Evolutionary conservation across 2,888 invertebrate genomes (phyloP).

Genomic region (Apocheima hispidaria): DNA sequence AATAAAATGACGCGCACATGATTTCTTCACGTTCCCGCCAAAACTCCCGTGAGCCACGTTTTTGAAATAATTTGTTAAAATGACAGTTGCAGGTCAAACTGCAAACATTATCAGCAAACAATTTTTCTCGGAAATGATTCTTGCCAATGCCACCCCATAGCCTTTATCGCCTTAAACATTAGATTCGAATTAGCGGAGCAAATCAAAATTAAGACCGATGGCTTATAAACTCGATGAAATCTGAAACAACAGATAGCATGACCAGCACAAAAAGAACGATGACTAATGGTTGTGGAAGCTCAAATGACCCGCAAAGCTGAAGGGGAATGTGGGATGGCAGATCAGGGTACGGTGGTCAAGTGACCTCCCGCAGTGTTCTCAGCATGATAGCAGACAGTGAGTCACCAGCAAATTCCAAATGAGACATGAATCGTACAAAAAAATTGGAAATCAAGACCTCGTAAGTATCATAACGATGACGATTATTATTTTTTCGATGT

Average conservation of each 20-base stretch:
- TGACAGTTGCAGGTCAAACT: conserved; percentile 61
- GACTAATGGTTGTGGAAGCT: conserved; percentile 46
- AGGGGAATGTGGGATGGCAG: conserved; percentile 35
- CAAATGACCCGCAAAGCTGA: conserved; percentile 12
- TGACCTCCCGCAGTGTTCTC: conserved; percentile 71
- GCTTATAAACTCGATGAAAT: conserved; percentile 56
- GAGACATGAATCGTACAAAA: conserved; percentile 51
- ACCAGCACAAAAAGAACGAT: conserved; percentile 54
- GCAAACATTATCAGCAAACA: conserved; percentile 31
- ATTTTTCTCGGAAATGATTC: conserved; percentile 3
- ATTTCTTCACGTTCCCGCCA: no score
- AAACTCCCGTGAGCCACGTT: no score
- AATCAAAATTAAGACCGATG: conserved; percentile 49
- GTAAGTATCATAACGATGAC: no score
- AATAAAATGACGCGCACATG: no score
- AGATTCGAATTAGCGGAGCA: conserved; percentile 10
- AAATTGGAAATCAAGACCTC: conserved; percentile 24
- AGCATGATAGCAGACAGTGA: conserved; percentile 62
- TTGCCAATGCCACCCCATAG: not conserved
- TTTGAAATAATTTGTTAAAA: conserved; percentile 25
- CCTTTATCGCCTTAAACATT: not conserved
- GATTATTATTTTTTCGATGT: no score
- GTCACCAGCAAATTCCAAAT: conserved; percentile 62
- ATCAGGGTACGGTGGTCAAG: conserved; percentile 52
- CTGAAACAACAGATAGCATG: conserved; percentile 60